These are phyloP conservation scores for Diceros bicornis DNA, from an alignment of 2,797 vertebrate species.

Conservation along the genomic window DNA sequence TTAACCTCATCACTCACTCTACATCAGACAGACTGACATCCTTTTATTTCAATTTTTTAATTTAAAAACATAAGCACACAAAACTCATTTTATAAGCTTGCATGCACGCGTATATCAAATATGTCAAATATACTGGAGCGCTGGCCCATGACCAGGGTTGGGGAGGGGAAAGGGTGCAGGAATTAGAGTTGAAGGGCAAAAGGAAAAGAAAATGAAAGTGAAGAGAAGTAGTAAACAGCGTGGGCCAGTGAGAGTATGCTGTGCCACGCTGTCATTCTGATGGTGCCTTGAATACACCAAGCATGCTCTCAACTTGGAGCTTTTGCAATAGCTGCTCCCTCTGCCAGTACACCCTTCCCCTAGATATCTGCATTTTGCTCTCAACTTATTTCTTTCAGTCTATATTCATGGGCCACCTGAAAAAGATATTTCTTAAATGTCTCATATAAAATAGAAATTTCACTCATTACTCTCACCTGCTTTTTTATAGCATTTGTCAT, in stretches of 20 bases:
- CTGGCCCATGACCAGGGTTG: background rate
- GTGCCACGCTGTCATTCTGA: background rate
- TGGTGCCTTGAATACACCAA: rapidly evolving
- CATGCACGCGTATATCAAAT: background rate
- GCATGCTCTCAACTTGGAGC: background rate
- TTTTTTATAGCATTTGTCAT: background rate
- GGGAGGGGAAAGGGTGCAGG: background rate
- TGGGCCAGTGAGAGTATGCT: background rate
- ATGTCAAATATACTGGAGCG: background rate
- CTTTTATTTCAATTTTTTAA: background rate
- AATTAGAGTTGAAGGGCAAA: background rate
- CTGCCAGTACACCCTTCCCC: background rate
- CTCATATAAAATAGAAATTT: background rate
- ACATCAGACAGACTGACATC: background rate
- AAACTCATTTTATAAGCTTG: background rate
- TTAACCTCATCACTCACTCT: background rate
- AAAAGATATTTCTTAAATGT: background rate
- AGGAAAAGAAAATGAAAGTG: background rate
- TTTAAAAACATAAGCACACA: background rate
- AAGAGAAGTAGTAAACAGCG: background rate
- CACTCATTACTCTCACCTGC: background rate
- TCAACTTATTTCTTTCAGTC: background rate
- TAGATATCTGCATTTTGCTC: background rate
- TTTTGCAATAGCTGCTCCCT: background rate
- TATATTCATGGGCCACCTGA: background rate